phyloP scores from a whole-genome alignment of 2,888 invertebrate species.

The Phortica okadai region DNA sequence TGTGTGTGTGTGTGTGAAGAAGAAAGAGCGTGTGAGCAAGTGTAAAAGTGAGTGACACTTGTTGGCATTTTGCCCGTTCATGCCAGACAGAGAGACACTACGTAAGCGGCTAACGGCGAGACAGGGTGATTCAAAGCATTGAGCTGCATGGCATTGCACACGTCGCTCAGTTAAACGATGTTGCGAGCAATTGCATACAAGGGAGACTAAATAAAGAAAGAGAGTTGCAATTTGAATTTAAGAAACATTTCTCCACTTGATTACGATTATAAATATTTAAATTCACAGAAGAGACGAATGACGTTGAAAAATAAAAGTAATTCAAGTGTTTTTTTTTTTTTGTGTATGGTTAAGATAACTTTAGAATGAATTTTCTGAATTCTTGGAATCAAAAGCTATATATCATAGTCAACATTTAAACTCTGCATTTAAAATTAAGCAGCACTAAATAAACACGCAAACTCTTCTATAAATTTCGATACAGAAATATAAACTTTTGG shows the following conservation, averaged over 20 bases:
- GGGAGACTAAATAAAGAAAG: conserved; percentile 25
- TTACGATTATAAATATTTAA: neutral
- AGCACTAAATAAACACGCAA: too few species aligned
- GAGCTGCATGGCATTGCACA: too few species aligned
- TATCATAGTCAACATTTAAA: neutral
- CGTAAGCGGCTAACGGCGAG: neutral
- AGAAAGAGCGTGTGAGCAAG: conserved; percentile 23
- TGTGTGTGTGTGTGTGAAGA: neutral
- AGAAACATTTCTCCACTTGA: neutral
- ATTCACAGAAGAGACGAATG: neutral
- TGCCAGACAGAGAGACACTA: conserved; percentile 54
- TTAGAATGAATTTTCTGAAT: neutral
- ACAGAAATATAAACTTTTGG: too few species aligned
- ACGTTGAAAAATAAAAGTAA: too few species aligned
- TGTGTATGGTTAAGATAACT: too few species aligned
- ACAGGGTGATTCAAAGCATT: too few species aligned
- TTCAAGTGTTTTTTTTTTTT: too few species aligned
- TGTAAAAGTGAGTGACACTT: conserved; percentile 30
- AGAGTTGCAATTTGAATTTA: neutral
- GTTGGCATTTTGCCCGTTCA: conserved; percentile 54
- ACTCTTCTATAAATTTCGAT: too few species aligned
- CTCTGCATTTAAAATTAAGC: too few species aligned
- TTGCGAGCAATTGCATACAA: neutral
- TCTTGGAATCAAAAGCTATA: neutral
- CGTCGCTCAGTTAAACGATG: too few species aligned